Evolutionary conservation across 2,113 vertebrate genomes (phyloP).

Genomic region (Pseudopipra pipra): DNA sequence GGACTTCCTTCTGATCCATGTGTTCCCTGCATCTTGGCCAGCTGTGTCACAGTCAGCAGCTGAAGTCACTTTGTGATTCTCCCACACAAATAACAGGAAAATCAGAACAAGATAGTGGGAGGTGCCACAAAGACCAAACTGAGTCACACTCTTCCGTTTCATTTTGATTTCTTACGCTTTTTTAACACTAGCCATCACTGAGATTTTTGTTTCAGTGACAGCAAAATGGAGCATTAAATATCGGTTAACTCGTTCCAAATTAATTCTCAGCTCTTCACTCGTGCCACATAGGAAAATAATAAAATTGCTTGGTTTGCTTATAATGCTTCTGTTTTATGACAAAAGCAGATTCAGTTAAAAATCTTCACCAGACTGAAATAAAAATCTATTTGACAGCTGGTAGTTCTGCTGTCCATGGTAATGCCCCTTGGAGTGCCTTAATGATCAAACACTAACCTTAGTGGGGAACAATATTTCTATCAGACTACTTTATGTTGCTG

Average conservation of each 20-base stretch:
- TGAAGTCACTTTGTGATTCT: neutral
- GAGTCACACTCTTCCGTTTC: neutral
- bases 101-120: neutral
- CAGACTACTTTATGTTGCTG: neutral
- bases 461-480: neutral
- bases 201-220: neutral
- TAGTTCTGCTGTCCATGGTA: neutral
- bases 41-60: neutral
- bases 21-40: neutral
- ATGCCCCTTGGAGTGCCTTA: neutral
- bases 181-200: neutral
- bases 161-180: neutral
- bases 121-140: neutral
- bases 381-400: neutral
- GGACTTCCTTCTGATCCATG: neutral
- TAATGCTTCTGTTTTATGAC: neutral
- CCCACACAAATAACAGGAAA: neutral
- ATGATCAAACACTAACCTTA: neutral
- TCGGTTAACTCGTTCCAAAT: neutral
- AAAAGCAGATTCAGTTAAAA: neutral
- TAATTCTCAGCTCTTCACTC: neutral
- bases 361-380: neutral
- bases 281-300: neutral
- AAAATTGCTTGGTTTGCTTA: neutral
- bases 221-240: neutral